Percentiles rank a stretch among this genome's conserved stretches.
These are phyloP conservation scores for Endomychus coccineus DNA, from an alignment of 2,888 invertebrate species.

Conservation along the genomic window DNA sequence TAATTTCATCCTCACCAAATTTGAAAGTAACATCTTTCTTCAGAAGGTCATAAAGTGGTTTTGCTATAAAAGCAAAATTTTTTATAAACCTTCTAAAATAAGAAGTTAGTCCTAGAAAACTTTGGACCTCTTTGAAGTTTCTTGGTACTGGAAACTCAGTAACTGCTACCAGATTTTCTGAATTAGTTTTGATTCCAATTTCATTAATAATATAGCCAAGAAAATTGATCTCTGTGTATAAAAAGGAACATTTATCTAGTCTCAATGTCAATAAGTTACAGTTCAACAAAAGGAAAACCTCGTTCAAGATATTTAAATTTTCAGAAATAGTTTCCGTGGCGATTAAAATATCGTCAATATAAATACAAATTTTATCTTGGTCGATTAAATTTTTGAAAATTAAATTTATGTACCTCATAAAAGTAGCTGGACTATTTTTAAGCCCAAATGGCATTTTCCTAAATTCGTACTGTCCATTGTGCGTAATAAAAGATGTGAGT, in stretches of 20 bases:
- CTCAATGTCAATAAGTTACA: no score
- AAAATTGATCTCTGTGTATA: constrained; percentile 21
- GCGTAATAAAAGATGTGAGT: constrained; percentile 32
- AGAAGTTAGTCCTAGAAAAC: constrained; percentile 25
- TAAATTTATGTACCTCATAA: no score
- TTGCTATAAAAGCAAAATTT: constrained; percentile 22
- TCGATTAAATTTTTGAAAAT: no score
- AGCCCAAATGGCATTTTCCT: no score
- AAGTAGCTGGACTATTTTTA: no score
- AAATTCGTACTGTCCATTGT: no score
- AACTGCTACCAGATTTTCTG: constrained; percentile 15
- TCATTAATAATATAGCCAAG: constrained; percentile 25
- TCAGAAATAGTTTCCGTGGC: no score
- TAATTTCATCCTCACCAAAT: no score
- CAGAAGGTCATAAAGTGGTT: constrained; percentile 22
- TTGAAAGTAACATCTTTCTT: constrained; percentile 23
- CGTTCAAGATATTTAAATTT: no score
- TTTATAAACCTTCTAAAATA: constrained; percentile 27
- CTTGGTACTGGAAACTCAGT: constrained; percentile 19
- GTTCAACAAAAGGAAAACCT: no score
- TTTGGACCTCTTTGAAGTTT: constrained; percentile 17
- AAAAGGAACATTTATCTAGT: constrained; percentile 27
- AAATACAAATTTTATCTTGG: no score
- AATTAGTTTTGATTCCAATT: constrained; percentile 16
- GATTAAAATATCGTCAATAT: no score